A percentile compares a stretch with the other conserved stretches of the same genome.
Conservation (phyloP, 2,888 invertebrate species). For the Drosophila setosimentum region DNA sequence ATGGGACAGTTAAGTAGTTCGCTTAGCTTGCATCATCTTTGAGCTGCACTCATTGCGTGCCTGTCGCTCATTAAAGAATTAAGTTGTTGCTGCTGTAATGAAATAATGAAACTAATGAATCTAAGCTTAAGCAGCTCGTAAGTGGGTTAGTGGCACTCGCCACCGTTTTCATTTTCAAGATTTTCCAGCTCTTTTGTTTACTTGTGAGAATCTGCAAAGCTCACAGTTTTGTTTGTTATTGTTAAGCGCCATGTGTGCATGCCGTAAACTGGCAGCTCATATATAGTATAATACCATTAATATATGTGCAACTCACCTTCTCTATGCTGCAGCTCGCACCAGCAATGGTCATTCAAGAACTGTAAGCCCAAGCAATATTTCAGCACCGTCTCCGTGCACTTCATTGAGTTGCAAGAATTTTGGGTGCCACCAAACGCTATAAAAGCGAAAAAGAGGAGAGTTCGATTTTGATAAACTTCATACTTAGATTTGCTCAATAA, state of each 20-base stretch:
- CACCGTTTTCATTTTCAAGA: conserved; percentile 36
- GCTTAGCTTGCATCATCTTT: conserved; percentile 46
- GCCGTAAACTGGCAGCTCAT: conserved; percentile 47
- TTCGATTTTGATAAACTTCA: background rate
- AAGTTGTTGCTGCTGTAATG: conserved; percentile 33
- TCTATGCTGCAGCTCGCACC: conserved; percentile 84
- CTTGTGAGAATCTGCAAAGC: conserved; percentile 64
- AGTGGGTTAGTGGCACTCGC: conserved; percentile 79
- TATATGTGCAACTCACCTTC: conserved; percentile 77
- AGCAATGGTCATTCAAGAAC: conserved; percentile 85
- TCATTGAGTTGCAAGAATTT: conserved; percentile 77
- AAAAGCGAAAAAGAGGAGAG: conserved; percentile 21
- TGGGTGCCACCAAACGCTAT: conserved; percentile 58
- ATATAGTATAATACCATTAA: conserved; percentile 37
- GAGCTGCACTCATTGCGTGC: conserved; percentile 59
- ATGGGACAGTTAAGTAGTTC: conserved; percentile 25
- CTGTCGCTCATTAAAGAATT: conserved; percentile 57
- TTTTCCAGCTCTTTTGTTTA: conserved; percentile 58
- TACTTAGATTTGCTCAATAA: background rate
- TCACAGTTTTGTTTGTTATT: conserved; percentile 48
- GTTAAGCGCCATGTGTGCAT: conserved; percentile 58
- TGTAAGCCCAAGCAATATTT: conserved; percentile 83
- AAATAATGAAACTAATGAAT: conserved; percentile 69
- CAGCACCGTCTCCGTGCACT: conserved; percentile 76
- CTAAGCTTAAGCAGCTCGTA: conserved; percentile 49